Evolutionary conservation across 1,140 invertebrate species (phyloP), one percentile per base, ranked within the genome.

Genomic region (Drosophila pachea): DNA sequence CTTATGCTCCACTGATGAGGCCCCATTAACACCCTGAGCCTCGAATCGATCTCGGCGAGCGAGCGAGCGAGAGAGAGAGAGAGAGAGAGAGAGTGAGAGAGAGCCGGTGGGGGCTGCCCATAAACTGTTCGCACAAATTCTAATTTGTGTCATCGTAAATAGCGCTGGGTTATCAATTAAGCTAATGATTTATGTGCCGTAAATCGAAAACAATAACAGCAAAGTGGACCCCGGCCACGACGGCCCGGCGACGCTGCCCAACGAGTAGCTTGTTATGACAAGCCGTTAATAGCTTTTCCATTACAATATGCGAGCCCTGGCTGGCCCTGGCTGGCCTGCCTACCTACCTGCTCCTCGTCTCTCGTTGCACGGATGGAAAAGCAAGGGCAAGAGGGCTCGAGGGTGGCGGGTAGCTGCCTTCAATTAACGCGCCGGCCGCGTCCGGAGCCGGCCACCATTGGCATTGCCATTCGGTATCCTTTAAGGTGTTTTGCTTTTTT

Each of bases 71-170:
- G 22, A 22, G 22, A 22, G 22, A 22, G 22, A 22, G 22, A 3
- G 22, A 22, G 22, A 22, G 22, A 3, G 22, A 22, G 22, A 22
- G 22, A 6, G n/a, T 14, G 48, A 32, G 7, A 12, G n/a, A 40
- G 16, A 32, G 32, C 16, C 38, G 33, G n/a, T 22, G 38, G 42
- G 58, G 29, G 55, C 43, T 64, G 48, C 45, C 29, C 78, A 78
- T 83, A 83, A 83, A 75, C 68, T 72, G 78, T 74, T 79, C 71
- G 66, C 72, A 86, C 79, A 86, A 84, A 84, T 84, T 84, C 81
- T 84, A 84, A 84, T 84, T 84, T 84, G 79, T 84, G 79, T 84
- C 79, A 79, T 86, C 79, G 73, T 83, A 83, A 83, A 83, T 84
- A 83, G 79, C 81, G 81, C 76, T 73, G 69, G 72, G 79, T 84